phyloP scores from a whole-genome alignment of 2,888 invertebrate genomes.

The Cataglyphis altisquamis region DNA sequence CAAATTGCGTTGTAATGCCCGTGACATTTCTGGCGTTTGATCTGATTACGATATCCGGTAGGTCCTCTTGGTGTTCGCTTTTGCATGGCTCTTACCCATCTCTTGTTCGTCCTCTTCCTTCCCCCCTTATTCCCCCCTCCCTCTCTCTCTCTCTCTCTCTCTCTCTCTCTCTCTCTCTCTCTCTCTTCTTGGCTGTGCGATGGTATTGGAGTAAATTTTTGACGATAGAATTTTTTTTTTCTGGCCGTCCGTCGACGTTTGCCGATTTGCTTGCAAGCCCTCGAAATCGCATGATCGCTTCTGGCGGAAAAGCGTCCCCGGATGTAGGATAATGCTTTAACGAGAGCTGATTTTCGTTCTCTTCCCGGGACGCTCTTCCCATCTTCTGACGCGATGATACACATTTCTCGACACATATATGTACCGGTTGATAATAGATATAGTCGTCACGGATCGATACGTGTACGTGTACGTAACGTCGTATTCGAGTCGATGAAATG shows the following conservation, averaged over 20 bases:
- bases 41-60: constrained; percentile 45
- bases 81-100: constrained; percentile 39
- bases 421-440: constrained; percentile 19
- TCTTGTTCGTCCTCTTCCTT: not conserved
- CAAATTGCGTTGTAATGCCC: constrained; percentile 40
- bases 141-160: too few relatives aligned
- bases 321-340: not conserved
- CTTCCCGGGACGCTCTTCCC: constrained; percentile 35
- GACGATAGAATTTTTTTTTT: too few relatives aligned
- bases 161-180: not conserved
- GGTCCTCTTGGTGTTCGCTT: constrained; percentile 43
- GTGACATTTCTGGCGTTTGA: constrained; percentile 42
- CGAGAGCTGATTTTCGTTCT: too few relatives aligned
- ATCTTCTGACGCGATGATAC: not conserved
- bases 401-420: constrained; percentile 39
- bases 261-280: constrained; percentile 23
- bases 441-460: constrained; percentile 45
- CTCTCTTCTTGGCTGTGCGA: not conserved
- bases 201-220: too few relatives aligned
- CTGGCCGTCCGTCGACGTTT: not conserved
- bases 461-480: not conserved
- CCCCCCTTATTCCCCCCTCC: not conserved
- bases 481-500: constrained; percentile 24
- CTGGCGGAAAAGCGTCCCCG: constrained; percentile 23
- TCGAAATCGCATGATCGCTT: constrained; percentile 36